Percentiles rank a stretch among this genome's conserved stretches.
These are phyloP conservation scores for Todiramphus chloris DNA, from an alignment of 2,113 vertebrate species.

Conservation along the genomic window DNA sequence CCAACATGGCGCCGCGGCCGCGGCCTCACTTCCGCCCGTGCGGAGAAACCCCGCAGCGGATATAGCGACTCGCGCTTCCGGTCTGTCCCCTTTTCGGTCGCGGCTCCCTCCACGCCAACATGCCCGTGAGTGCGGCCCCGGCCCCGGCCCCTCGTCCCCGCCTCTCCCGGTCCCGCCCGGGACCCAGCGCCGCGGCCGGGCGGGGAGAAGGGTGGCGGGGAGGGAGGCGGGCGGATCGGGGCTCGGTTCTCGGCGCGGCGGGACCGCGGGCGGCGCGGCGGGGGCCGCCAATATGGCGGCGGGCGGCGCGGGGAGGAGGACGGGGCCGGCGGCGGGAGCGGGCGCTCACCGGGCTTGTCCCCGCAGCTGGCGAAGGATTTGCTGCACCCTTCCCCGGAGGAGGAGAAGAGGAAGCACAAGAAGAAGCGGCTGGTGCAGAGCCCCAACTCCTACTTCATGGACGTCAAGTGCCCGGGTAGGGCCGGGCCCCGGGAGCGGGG, in stretches of 20 bases:
- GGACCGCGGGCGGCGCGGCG: not conserved
- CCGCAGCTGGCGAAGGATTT: slow-evolving; percentile 83
- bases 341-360: not conserved
- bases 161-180: fast-evolving
- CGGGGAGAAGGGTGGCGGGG: not conserved
- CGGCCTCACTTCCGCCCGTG: slow-evolving; percentile 64
- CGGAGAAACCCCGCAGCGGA: slow-evolving; percentile 44
- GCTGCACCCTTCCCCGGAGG: slow-evolving; percentile 80
- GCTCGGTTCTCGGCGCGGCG: not conserved
- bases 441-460: slow-evolving; percentile 91
- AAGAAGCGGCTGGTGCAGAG: slow-evolving; percentile 89
- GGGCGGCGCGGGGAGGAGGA: not conserved
- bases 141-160: not conserved
- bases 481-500: not conserved
- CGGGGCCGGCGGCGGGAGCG: too few species aligned
- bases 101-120: slow-evolving; percentile 69
- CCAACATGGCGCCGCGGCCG: not conserved
- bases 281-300: not conserved
- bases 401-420: slow-evolving; percentile 87
- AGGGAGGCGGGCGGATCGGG: too few species aligned
- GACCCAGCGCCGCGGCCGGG: not conserved
- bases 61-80: slow-evolving; percentile 76
- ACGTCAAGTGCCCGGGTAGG: slow-evolving; percentile 89
- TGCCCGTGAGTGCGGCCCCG: slow-evolving; percentile 84
- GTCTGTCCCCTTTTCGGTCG: slow-evolving; percentile 78